Base-by-base conservation (phyloP, 2,113 vertebrate species). In the Pampusana beccarii region DNA sequence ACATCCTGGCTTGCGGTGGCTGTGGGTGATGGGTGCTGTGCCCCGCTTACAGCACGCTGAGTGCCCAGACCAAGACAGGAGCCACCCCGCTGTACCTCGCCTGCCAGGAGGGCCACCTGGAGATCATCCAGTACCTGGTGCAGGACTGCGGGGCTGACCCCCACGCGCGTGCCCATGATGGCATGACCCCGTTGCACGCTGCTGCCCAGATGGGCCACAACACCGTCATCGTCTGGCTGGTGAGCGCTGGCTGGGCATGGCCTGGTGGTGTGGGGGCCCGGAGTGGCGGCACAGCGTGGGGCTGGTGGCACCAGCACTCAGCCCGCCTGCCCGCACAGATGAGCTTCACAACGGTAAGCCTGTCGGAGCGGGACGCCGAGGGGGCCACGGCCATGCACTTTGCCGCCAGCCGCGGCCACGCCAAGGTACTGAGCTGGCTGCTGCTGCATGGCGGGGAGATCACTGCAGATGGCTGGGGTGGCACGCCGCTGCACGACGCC, bases 201-300 rank as follows among this genome's bases (percentile, higher is more conserved):
- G 99, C 99, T 0, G 99, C 99, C 57, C 99, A 99, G 97, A 99
- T 99, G 99, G 99, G 99, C 91, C 99, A 99, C 98, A 99, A 98
- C 97, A 98, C 99, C 0, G 98, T 99, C 94, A 99, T 99, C 79
- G 99, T 99, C 80, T 99, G 99, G 99, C 98, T 99, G 99, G 99
- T 99, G 98, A 97, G 98, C 44, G 2, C 46, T 4, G 34, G 31
- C 33, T 3, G 6, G 60, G 54, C 34, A 6, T 3, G 1, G 40
- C 1, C 3, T 2, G 34, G 40, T 2, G 0, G 42, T 3, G 2
- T 0, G 29, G 34, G 8, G 28, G 58, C 60, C 5, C 15, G 0
- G 42, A 0, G 0, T 0, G 10, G 36, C 1, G 6, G 46, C 61
- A 31, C 2, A 1, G 29, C 6, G 2, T 17, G 81, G 33, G 42